These are phyloP conservation scores for Sebastes wilsoni DNA, from an alignment of 2,797 vertebrate genomes.

Conservation along the genomic window DNA sequence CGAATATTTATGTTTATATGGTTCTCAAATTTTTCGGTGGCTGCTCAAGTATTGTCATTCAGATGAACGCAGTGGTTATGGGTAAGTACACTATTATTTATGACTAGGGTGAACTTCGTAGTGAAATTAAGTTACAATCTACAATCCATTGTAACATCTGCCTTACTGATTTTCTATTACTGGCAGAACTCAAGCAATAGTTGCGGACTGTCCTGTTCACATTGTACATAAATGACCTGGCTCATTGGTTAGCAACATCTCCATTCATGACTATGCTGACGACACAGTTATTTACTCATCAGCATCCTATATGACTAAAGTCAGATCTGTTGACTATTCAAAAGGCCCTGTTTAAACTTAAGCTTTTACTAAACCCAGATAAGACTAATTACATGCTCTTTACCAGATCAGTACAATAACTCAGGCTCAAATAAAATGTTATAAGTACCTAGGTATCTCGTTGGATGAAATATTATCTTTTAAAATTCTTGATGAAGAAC, in stretches of 20 bases:
- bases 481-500: not conserved
- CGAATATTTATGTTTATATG: too few relatives aligned
- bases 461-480: not conserved
- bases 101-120: too few relatives aligned
- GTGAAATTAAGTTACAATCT: too few relatives aligned
- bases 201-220: not conserved
- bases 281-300: not conserved
- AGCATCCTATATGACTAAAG: not conserved
- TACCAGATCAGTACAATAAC: not conserved
- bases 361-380: not conserved
- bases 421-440: not conserved
- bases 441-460: not conserved
- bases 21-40: too few relatives aligned
- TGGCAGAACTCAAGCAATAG: not conserved
- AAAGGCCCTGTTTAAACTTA: not conserved
- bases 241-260: not conserved
- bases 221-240: not conserved
- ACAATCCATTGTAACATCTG: too few relatives aligned
- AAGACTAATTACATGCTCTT: not conserved
- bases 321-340: not conserved
- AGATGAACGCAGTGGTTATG: too few relatives aligned
- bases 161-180: not conserved
- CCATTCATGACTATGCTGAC: not conserved
- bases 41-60: too few relatives aligned
- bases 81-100: too few relatives aligned